Evolutionary conservation across 1,140 invertebrate species (phyloP).

Genomic region (Zaprionus gabonicus): DNA sequence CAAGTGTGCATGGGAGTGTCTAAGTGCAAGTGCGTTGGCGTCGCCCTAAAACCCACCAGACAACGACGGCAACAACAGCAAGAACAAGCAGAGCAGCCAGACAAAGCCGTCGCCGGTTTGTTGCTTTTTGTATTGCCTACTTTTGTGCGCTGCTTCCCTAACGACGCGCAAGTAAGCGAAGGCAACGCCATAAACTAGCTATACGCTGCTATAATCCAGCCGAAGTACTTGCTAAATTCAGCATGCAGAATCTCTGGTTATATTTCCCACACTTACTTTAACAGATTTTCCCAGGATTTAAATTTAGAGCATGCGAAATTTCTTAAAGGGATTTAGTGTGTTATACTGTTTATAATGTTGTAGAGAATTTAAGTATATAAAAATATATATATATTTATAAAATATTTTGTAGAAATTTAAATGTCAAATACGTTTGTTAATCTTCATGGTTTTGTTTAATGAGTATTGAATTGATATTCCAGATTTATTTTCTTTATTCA

Average conservation of each 20-base stretch:
- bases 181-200: slow-evolving; percentile 14
- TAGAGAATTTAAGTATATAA: no score
- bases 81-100: background rate
- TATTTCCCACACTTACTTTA: slow-evolving; percentile 17
- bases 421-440: no score
- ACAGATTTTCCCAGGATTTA: background rate
- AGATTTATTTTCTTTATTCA: no score
- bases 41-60: slow-evolving; percentile 52
- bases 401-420: no score
- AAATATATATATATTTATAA: no score
- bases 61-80: background rate
- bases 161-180: slow-evolving; percentile 17
- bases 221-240: slow-evolving; percentile 9
- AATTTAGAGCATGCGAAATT: background rate
- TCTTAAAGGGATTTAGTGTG: background rate
- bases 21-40: slow-evolving; percentile 79
- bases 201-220: slow-evolving; percentile 1
- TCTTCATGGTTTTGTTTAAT: no score
- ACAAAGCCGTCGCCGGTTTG: slow-evolving; percentile 14
- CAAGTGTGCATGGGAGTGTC: slow-evolving; percentile 32
- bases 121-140: slow-evolving; percentile 68
- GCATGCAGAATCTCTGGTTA: background rate
- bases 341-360: no score
- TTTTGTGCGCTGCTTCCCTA: slow-evolving; percentile 51
- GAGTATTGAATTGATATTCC: no score